Evolutionary conservation across 2,113 vertebrate genomes (phyloP), one percentile per base, ranked within the genome.

Genomic region (Heterotilapia buettikoferi): DNA sequence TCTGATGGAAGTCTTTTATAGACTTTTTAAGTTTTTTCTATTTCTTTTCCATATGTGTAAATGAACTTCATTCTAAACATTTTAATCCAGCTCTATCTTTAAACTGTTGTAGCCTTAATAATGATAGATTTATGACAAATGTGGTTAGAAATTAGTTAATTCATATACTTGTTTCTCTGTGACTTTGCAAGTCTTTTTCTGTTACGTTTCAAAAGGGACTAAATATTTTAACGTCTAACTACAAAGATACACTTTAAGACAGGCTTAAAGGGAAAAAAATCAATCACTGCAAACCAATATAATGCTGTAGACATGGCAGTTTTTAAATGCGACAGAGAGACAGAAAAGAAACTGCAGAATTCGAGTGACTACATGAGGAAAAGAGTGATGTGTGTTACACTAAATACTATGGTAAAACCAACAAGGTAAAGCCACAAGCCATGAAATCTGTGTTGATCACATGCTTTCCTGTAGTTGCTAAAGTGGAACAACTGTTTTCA

Each of bases 401-500:
- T 83, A 83, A 87, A 82, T 83, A 63, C 57, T 66, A 56, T 89
- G 68, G 84, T 86, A 90, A 78, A 78, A 52, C 73, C 73, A 78
- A 92, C 85, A 89, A 94, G 90, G 84, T 87, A 89, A 90, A 86
- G 76, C 87, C 91, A 89, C 47, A 82, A 84, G 89, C 89, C 82
- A 92, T 95, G 91, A 92, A 93, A 94, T 93, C 76, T 90, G 86
- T 93, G 86, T 85, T 86, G 85, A 90, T 82, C 89, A 56, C 89
- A 87, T 80, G 81, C 76, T 84, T 81, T 87, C 38, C 68, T 78
- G 45, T 89, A 73, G 83, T 84, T 84, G 63, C 80, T 88, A 92
- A 92, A 92, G 89, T 91, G 87, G 79, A 95, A 94, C 93, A 93
- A 92, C 79, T 90, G 87, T 92, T 94, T 91, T 90, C 85, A 84